Evolutionary conservation across 2,797 vertebrate species (phyloP).

Genomic region (Cyclura pinguis): DNA sequence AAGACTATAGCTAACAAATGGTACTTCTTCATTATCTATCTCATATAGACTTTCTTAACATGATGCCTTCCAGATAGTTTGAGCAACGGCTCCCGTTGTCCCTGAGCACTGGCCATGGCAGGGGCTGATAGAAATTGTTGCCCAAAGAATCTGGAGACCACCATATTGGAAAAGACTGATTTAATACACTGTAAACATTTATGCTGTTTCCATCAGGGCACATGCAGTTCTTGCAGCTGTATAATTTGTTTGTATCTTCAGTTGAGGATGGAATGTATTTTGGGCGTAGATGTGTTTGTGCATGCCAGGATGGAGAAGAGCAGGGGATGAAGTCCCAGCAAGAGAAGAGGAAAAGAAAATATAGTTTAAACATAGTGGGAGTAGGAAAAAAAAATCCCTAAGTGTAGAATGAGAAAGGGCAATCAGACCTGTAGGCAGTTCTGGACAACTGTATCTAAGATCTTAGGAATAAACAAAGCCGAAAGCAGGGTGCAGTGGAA

Average conservation of each 20-base stretch:
- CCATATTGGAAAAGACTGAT: not conserved
- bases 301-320: not conserved
- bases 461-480: slow-evolving; percentile 7
- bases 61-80: not conserved
- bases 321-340: rapidly evolving
- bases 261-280: not conserved
- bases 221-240: not conserved
- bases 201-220: not conserved
- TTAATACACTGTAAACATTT: not conserved
- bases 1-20: not conserved
- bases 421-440: slow-evolving; percentile 39
- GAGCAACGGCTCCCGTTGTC: not conserved
- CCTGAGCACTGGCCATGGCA: not conserved
- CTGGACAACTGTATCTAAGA: not conserved
- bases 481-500: slow-evolving; percentile 31
- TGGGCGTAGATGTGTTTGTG: too few relatives aligned
- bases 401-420: not conserved
- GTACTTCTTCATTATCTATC: not conserved
- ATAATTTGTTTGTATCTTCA: not conserved
- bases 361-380: not conserved
- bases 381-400: rapidly evolving
- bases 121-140: not conserved
- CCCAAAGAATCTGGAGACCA: not conserved
- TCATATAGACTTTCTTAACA: not conserved
- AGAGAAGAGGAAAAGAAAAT: not conserved